Percentiles rank a stretch among this genome's conserved stretches.
Conservation (phyloP, 2,113 vertebrate species). For the Channa maculata region DNA sequence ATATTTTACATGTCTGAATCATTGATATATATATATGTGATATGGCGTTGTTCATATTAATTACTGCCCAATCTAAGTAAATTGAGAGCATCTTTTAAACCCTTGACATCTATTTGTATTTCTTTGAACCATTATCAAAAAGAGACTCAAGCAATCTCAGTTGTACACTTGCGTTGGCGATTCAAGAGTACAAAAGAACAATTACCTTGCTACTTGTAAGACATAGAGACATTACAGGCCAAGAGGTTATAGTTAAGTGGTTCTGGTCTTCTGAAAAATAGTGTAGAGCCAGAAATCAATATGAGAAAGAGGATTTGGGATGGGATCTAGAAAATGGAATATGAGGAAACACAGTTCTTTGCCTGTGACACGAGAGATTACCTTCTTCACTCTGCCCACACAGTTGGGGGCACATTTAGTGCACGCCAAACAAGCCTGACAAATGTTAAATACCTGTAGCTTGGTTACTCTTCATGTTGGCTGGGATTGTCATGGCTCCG, state of each 20-base stretch:
- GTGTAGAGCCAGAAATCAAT: conserved; percentile 49
- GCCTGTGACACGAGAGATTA: conserved; percentile 25
- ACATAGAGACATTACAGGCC: conserved; percentile 48
- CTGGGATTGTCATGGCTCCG: not conserved
- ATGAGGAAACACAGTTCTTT: conserved; percentile 32
- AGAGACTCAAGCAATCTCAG: not conserved
- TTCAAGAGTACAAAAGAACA: conserved; percentile 29
- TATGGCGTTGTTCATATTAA: too few species aligned
- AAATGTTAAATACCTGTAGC: not conserved
- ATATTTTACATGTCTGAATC: too few species aligned
- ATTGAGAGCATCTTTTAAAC: not conserved
- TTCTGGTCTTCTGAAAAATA: conserved; percentile 47
- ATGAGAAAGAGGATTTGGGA: conserved; percentile 37
- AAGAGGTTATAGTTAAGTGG: conserved; percentile 51
- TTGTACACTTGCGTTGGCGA: conserved; percentile 6
- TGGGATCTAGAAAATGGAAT: conserved; percentile 13
- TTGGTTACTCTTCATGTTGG: not conserved
- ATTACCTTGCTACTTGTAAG: conserved; percentile 32
- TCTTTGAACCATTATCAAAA: not conserved
- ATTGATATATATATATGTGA: too few species aligned
- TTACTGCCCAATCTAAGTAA: not conserved
- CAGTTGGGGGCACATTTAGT: not conserved
- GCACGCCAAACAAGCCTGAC: not conserved
- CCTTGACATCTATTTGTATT: not conserved
- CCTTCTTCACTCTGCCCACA: conserved; percentile 7